Conservation (phyloP, 2,888 invertebrate genomes). For the Nomada flava region DNA sequence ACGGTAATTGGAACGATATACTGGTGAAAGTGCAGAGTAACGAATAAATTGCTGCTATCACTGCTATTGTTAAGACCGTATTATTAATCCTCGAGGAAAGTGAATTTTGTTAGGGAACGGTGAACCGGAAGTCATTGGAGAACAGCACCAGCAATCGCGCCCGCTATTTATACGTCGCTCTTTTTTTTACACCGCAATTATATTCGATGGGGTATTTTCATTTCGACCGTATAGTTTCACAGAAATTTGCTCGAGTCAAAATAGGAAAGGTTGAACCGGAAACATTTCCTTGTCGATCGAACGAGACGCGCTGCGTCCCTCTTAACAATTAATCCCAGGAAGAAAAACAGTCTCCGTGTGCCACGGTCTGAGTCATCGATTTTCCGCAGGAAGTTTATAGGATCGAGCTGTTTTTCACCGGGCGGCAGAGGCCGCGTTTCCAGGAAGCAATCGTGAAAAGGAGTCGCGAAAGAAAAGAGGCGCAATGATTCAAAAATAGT, state of each 20-base stretch:
- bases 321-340: neutral
- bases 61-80: neutral
- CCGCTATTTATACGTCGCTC: neutral
- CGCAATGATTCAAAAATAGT: slow-evolving; percentile 32
- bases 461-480: slow-evolving; percentile 21
- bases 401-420: slow-evolving; percentile 3
- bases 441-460: slow-evolving; percentile 26
- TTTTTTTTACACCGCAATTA: too few relatives aligned
- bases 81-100: neutral
- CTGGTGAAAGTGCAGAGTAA: neutral
- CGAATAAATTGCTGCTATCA: neutral
- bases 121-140: neutral
- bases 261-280: neutral
- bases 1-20: neutral
- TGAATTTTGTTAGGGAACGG: neutral
- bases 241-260: neutral
- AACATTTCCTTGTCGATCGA: neutral
- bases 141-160: neutral
- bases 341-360: neutral
- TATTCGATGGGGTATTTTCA: too few relatives aligned
- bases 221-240: too few relatives aligned
- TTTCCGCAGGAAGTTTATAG: slow-evolving; percentile 9
- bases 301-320: neutral
- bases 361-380: slow-evolving; percentile 8
- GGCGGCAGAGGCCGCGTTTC: slow-evolving; percentile 5